Evolutionary conservation across 2,888 invertebrate species (phyloP), one percentile per base, ranked within the genome.

Genomic region (Rotaria socialis): DNA sequence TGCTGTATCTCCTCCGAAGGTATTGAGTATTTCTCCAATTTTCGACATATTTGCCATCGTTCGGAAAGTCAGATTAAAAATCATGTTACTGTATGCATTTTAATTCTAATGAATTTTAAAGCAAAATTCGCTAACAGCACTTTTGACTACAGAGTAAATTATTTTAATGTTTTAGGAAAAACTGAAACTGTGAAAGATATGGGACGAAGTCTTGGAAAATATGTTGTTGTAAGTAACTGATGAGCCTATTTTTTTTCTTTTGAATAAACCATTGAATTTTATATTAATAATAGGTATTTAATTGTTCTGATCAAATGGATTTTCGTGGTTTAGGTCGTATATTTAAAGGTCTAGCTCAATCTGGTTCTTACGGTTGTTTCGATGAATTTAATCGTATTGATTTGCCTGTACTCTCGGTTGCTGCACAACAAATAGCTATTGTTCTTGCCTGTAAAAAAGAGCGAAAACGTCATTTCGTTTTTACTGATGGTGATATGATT

Each of bases 401-500:
- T 91, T 92, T 97, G 86, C 96, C 97, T 0, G 97, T 97, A 2
- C 90, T 96, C 41, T 96, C 95, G 0, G 97, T 97, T 7, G 97
- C 97, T 2, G 97, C 97, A 1, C 97, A 97, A 91, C 97, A 97
- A 92, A 95, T 97, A 41, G 96, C 97, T 35, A 96, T 97, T 22
- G 91, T 93, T 19, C 93, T 97, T 22, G 94, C 94, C 0, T 96
- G 96, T 84, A 96, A 96, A 91, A 96, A 96, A 90, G 97, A 97
- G 90, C 95, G 96, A 90, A 95, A 94, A 90, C 96, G 95, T 90
- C 93, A 93, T 27, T 97, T 97, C 90, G 92, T 95, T 43, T 97
- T 97, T 90, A 97, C 96, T 0, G 97, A 97, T 90, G 97, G 97
- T 0, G 97, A 97, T 90, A 92, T 93, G 86, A 95, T 97, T 8